Percentiles rank a stretch among this genome's conserved stretches.
These are phyloP conservation scores for Nephrotoma appendiculata DNA, from an alignment of 2,888 invertebrate genomes.

Conservation along the genomic window DNA sequence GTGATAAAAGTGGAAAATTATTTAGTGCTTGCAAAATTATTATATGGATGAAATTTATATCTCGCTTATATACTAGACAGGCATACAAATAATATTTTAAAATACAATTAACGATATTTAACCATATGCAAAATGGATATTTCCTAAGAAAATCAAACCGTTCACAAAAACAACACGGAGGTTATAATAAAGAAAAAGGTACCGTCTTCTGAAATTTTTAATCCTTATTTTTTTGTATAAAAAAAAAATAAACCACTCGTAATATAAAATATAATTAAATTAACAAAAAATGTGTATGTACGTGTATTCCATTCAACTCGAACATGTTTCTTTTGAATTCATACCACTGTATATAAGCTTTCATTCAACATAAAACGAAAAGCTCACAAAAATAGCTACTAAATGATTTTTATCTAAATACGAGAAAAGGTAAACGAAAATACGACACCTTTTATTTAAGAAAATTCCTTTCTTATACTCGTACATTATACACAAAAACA, in stretches of 20 bases:
- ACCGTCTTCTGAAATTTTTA: not conserved
- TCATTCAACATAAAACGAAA: not conserved
- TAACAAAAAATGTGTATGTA: not conserved
- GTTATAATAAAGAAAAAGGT: not conserved
- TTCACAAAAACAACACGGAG: not conserved
- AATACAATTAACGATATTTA: not conserved
- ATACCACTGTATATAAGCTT: not conserved
- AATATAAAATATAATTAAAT: not conserved
- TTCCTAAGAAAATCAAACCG: not conserved
- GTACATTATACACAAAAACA: not conserved
- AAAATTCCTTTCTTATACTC: not conserved
- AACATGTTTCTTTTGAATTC: not conserved
- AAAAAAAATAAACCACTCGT: not conserved
- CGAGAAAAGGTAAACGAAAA: not conserved
- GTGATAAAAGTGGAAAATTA: not conserved
- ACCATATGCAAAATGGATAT: not conserved
- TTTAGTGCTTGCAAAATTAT: not conserved
- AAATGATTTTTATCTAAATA: not conserved
- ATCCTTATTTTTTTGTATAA: not conserved
- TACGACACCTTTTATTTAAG: not conserved
- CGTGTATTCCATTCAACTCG: not conserved
- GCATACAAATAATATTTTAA: not conserved
- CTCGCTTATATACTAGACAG: not conserved
- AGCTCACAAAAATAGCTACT: not conserved
- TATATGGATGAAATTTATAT: not conserved